A percentile compares a stretch with the other conserved stretches of the same genome.
phyloP scores from a whole-genome alignment of 2,113 vertebrate genomes.

The Esox niger region DNA sequence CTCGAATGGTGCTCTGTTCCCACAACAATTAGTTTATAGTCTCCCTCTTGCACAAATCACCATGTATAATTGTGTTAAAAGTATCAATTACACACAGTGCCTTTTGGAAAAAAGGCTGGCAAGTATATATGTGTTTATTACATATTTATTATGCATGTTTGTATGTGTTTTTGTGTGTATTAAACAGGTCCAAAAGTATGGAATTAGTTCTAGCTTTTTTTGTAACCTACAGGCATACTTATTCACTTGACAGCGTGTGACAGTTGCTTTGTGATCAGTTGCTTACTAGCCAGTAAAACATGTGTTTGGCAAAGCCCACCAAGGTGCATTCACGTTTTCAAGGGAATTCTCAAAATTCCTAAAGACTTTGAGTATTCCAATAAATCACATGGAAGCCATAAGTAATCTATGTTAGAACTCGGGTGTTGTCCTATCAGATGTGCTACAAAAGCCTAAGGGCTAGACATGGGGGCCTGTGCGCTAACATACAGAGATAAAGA shows the following conservation, averaged over 20 bases:
- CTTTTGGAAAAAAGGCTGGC: neutral
- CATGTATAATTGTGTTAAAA: slow-evolving; percentile 28
- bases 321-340: neutral
- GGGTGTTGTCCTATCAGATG: neutral
- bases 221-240: too few species aligned
- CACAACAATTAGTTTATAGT: neutral
- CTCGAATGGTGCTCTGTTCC: neutral
- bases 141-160: neutral
- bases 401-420: neutral
- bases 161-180: neutral
- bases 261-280: too few species aligned
- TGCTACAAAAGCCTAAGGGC: too few species aligned
- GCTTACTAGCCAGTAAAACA: too few species aligned
- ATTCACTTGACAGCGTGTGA: too few species aligned
- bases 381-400: neutral
- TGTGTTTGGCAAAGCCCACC: too few species aligned
- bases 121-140: neutral
- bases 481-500: too few species aligned
- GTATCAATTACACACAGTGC: slow-evolving; percentile 25
- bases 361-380: neutral
- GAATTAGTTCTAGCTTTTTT: too few species aligned
- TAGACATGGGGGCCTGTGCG: too few species aligned
- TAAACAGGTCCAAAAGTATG: too few species aligned
- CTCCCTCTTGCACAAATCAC: slow-evolving; percentile 10
- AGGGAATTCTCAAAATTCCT: neutral